Evolutionary conservation across 2,113 vertebrate species (phyloP).

Genomic region (Prionailurus bengalensis): DNA sequence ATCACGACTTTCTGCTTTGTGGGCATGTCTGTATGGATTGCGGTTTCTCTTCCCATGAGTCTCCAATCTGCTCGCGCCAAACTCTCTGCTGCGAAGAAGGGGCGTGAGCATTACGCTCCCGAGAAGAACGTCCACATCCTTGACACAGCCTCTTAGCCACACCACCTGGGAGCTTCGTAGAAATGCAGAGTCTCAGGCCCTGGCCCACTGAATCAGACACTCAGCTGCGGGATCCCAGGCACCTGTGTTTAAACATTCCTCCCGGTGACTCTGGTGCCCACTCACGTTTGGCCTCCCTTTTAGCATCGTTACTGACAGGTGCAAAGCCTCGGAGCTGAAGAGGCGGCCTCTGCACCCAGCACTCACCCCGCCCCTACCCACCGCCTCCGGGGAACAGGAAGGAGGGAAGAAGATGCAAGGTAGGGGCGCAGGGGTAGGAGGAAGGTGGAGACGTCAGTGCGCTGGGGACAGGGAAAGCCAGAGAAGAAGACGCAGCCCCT

Average conservation of each 20-base stretch:
- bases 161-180: not conserved
- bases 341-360: not conserved
- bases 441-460: not conserved
- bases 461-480: not conserved
- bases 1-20: rapidly evolving
- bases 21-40: not conserved
- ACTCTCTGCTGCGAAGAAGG: not conserved
- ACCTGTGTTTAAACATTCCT: not conserved
- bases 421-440: not conserved
- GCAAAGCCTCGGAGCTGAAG: not conserved
- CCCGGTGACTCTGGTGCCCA: rapidly evolving
- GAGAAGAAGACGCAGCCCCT: not conserved
- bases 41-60: not conserved
- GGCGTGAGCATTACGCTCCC: rapidly evolving
- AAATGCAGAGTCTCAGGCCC: not conserved
- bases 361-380: rapidly evolving
- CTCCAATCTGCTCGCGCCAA: rapidly evolving
- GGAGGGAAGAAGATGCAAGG: not conserved
- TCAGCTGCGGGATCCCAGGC: too few relatives aligned
- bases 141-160: rapidly evolving
- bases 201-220: not conserved
- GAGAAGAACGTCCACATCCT: rapidly evolving
- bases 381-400: rapidly evolving
- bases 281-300: not conserved
- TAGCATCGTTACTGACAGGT: rapidly evolving